Base-by-base conservation (phyloP, 2,113 vertebrate genomes). In the Hyperoodon ampullatus region DNA sequence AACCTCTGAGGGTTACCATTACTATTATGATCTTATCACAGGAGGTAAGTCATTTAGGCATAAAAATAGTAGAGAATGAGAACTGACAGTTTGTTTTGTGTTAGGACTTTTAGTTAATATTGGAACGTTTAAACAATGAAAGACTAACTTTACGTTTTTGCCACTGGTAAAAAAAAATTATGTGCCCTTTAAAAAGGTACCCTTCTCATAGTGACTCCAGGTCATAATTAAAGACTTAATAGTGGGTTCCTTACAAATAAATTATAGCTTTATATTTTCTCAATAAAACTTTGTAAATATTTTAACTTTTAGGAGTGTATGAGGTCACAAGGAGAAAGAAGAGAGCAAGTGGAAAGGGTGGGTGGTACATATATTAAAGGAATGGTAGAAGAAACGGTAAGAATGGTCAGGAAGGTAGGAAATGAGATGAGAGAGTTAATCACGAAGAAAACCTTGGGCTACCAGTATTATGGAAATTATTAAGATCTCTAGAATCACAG, bases 1-100 rank as follows among this genome's bases (percentile, higher is more conserved):
- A 78, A 99, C 99, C 61, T 98, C 99, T 0, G 99, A 99, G 61
- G 99, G 99, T 92, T 98, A 99, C 68, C 98, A 94, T 0, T 99
- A 99, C 42, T 99, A 99, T 93, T 99, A 99, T 65, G 98, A 99
- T 90, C 98, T 98, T 65, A 97, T 88, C 97, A 99, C 99, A 81
- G 98, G 99, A 99, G 99, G 99, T 99, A 98, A 94, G 96, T 96
- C 53, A 53, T 81, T 24, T 60, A 68, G 35, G 33, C 26, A 8
- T 53, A 63, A 18, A 96, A 30, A 44, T 75, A 72, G 33, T 78
- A 65, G 68, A 94, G 53, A 89, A n/a, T n/a, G n/a, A 15, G 71
- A 75, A 77, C 30, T 86, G 10, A 39, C 16, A 28, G 9, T 77
- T 83, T 83, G 33, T 92, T 93, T 71, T 94, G 44, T 92, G 24